Conservation (phyloP, 2,113 vertebrate species). For the Ophthalmolycus amberensis region DNA sequence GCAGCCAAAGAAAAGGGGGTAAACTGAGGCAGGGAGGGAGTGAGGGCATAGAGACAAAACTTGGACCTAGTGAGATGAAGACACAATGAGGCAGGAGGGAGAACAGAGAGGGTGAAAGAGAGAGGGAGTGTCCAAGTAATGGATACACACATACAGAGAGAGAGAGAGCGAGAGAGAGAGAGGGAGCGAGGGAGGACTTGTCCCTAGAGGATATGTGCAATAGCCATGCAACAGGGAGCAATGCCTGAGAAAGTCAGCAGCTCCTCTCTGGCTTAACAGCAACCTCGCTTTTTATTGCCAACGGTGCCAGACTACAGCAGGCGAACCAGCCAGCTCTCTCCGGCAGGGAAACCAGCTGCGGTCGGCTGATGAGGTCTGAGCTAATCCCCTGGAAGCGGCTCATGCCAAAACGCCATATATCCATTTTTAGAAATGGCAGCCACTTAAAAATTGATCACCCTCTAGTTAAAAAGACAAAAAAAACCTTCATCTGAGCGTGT, state of each 20-base stretch:
- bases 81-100: constrained; percentile 50
- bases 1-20: background rate
- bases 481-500: background rate
- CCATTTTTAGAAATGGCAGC: constrained; percentile 35
- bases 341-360: constrained; percentile 64
- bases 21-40: background rate
- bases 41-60: constrained; percentile 46
- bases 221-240: constrained; percentile 82
- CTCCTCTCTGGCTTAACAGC: constrained; percentile 72
- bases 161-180: constrained; percentile 31
- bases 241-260: constrained; percentile 72
- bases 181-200: constrained; percentile 41
- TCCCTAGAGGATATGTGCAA: constrained; percentile 81
- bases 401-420: constrained; percentile 51
- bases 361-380: constrained; percentile 40
- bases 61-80: constrained; percentile 64
- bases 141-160: constrained; percentile 46
- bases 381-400: constrained; percentile 42
- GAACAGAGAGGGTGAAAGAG: constrained; percentile 53
- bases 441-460: constrained; percentile 38
- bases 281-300: constrained; percentile 62
- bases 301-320: constrained; percentile 57
- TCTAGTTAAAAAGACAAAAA: constrained; percentile 21
- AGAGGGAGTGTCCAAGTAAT: constrained; percentile 68
- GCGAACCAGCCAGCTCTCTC: constrained; percentile 45